Evolutionary conservation across 1,140 invertebrate species (phyloP), one percentile per base, ranked within the genome.

Genomic region (Polypedilum vanderplanki): DNA sequence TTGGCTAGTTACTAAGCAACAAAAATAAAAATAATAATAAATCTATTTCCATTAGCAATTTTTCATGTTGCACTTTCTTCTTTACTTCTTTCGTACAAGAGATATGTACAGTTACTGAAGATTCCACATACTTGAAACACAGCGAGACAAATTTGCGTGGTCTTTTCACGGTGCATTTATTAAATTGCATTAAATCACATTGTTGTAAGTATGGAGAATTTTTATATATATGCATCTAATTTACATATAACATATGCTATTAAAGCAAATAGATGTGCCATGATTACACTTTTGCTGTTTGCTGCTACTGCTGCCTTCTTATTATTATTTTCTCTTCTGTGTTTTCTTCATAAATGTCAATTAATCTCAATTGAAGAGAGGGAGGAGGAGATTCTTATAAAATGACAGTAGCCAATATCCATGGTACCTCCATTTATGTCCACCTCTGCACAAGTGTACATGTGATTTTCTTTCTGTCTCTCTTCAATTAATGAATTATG

Each of bases 401-500:
- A 33, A 33, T 33, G 24, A 33, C 24, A 33, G 24, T 33, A 33
- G 24, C 24, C 5, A 33, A 33, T 33, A 33, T 33, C 24, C 24
- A 5, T 33, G 24, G 24, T 33, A 57, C n/a, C n/a, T 57, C 46
- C 46, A 57, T 15, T 15, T 12, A 17, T 57, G 46, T 57, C 46
- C 46, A 57, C 46, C 46, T 57, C 46, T 57, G n/a, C n/a, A 12
- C 46, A 17, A 57, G 10, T 57, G 46, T 57, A 17, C 46, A 12
- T 17, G 18, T 18, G 7, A 67, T 20, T 67, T n/a, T 67, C n/a
- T 67, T 17, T 10, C 65, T 67, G 1, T 7, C 17, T 67, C 17
- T 17, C 17, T 46, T 67, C 12, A 67, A 67, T 67, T 18, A 67
- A 18, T 67, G 17, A 67, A 67, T 67, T 67, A 67, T 67, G 65